These are phyloP conservation scores for Oenanthe melanoleuca DNA, from an alignment of 2,113 vertebrate species.

Conservation along the genomic window DNA sequence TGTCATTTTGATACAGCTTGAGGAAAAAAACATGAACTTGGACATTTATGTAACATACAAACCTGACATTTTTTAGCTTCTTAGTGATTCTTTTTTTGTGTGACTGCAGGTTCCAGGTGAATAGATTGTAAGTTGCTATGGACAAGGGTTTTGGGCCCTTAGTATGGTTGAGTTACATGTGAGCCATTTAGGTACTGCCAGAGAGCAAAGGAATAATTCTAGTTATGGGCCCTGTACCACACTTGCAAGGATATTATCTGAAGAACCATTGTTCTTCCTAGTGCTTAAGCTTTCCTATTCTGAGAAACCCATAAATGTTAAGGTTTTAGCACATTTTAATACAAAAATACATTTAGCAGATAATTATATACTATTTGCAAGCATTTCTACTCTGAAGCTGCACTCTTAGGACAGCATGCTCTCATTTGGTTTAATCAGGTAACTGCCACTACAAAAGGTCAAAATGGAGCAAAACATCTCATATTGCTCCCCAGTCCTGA, in stretches of 20 bases:
- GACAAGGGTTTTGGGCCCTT: not conserved
- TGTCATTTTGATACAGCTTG: not conserved
- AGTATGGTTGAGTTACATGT: not conserved
- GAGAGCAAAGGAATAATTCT: not conserved
- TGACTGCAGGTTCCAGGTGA: not conserved
- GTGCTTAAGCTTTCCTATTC: not conserved
- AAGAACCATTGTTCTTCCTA: not conserved
- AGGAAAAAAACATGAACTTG: not conserved
- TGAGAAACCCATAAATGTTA: not conserved
- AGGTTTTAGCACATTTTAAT: not conserved
- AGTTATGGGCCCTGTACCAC: not conserved
- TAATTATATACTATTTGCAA: constrained; percentile 2
- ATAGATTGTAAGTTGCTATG: not conserved
- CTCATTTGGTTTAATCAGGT: not conserved
- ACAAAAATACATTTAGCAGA: not conserved
- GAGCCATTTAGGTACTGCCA: not conserved
- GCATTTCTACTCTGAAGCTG: not conserved
- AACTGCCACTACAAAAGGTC: not conserved
- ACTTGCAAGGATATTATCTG: not conserved
- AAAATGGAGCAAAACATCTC: constrained; percentile 10
- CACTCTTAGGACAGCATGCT: not conserved
- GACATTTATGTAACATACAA: not conserved
- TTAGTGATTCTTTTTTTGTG: not conserved
- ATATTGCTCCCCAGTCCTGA: not conserved
- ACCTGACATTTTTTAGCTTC: not conserved